These are phyloP conservation scores for Acronicta leporina DNA, from an alignment of 2,888 invertebrate species.

Conservation along the genomic window DNA sequence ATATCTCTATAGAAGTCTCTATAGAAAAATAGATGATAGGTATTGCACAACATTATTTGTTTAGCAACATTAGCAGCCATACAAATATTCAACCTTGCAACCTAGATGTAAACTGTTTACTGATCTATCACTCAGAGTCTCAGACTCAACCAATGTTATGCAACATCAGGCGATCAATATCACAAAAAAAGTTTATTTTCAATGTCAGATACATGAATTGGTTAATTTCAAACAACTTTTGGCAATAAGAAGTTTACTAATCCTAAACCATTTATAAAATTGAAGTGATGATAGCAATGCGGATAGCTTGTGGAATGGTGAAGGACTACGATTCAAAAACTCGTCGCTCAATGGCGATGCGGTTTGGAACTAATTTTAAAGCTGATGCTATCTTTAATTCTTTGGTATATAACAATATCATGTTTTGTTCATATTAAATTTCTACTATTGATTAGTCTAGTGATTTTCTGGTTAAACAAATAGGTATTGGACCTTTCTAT, in stretches of 20 bases:
- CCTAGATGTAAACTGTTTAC: not conserved
- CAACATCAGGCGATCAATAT: slow-evolving; percentile 2
- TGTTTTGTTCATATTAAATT: too few species aligned
- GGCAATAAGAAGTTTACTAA: slow-evolving; percentile 3
- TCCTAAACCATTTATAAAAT: not conserved
- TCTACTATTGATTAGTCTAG: too few species aligned
- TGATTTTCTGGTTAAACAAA: too few species aligned
- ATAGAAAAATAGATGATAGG: not conserved
- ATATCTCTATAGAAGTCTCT: too few species aligned
- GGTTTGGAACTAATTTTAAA: too few species aligned
- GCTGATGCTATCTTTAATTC: too few species aligned
- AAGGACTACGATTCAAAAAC: too few species aligned
- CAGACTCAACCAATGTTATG: not conserved
- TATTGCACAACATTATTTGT: not conserved
- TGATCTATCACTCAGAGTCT: slow-evolving; percentile 3
- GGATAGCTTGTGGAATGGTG: too few species aligned
- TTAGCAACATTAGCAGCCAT: too few species aligned
- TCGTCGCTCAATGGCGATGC: too few species aligned
- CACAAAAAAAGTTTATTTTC: slow-evolving; percentile 3
- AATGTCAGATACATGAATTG: slow-evolving; percentile 10
- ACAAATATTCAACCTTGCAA: not conserved
- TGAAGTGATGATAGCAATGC: not conserved
- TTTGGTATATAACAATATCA: too few species aligned
- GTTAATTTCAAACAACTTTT: slow-evolving; percentile 1
- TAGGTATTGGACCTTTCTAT: too few species aligned